Percentiles rank a stretch among this genome's conserved stretches.
Conservation (phyloP, 2,888 invertebrate genomes). For the Eurois occulta region DNA sequence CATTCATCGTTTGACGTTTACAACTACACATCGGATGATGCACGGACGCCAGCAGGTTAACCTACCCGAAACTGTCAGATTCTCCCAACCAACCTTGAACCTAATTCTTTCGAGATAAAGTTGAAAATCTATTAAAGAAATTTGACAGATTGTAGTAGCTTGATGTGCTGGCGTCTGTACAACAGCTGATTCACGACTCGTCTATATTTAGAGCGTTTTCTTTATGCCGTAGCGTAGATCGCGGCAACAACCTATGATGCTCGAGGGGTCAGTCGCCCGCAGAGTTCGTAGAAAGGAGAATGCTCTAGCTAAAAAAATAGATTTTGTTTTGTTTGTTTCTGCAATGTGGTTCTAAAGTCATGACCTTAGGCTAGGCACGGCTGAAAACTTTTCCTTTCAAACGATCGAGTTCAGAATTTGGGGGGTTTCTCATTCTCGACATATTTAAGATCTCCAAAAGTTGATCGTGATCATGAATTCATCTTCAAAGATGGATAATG, state of each 20-base stretch:
- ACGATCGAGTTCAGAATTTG: background rate
- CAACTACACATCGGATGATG: conserved; percentile 18
- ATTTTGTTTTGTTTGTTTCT: conserved; percentile 20
- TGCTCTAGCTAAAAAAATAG: conserved; percentile 33
- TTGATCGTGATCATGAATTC: background rate
- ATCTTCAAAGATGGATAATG: background rate
- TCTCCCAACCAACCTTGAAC: no score
- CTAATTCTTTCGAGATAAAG: no score
- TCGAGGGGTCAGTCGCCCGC: conserved; percentile 46
- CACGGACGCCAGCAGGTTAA: no score
- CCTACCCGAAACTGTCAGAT: no score
- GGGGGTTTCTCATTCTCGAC: background rate
- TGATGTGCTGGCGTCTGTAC: no score
- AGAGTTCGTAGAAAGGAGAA: conserved; percentile 28
- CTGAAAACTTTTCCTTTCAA: background rate
- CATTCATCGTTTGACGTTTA: conserved; percentile 43
- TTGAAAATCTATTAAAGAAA: no score
- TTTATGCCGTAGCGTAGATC: conserved; percentile 13
- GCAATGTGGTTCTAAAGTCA: conserved; percentile 16
- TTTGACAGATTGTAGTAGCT: no score
- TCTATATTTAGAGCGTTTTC: conserved; percentile 39
- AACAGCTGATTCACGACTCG: conserved; percentile 42
- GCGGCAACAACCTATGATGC: conserved; percentile 50
- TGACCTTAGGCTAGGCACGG: conserved; percentile 22
- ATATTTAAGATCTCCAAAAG: background rate